Percentiles rank a stretch among this genome's conserved stretches.
These are phyloP conservation scores for Alca torda DNA, from an alignment of 2,797 vertebrate species.

Conservation along the genomic window DNA sequence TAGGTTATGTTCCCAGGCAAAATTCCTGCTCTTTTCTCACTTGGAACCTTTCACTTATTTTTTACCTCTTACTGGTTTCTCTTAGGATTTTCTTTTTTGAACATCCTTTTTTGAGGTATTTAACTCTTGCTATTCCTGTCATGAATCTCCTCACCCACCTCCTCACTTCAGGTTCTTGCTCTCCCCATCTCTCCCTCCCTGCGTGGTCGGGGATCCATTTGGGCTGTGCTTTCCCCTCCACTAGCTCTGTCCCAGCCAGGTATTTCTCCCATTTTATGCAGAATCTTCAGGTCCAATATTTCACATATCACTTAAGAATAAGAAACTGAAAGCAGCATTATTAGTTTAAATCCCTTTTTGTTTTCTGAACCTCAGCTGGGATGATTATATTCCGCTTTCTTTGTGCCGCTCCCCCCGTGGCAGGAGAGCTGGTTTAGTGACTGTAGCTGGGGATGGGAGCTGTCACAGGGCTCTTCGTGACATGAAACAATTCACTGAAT, in stretches of 20 bases:
- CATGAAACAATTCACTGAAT: background rate
- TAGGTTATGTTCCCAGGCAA: background rate
- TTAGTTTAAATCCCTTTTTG: background rate
- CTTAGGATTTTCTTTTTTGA: background rate
- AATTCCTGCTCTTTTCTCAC: background rate
- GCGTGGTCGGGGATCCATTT: background rate
- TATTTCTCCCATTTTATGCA: background rate
- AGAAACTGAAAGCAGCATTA: background rate
- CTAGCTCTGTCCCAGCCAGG: background rate
- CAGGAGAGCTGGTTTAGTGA: background rate
- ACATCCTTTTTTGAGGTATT: background rate
- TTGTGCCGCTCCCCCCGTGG: background rate
- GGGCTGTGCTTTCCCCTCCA: background rate
- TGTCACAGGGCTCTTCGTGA: slow-evolving; percentile 12
- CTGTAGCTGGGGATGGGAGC: background rate
- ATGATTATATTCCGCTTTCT: background rate
- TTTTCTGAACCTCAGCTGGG: background rate
- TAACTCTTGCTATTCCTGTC: background rate
- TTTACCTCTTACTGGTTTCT: background rate
- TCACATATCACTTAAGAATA: background rate
- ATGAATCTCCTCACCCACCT: background rate
- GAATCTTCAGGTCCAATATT: background rate
- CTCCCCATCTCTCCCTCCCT: background rate
- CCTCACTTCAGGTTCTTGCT: background rate
- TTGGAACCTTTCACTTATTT: background rate